These are phyloP conservation scores for Corapipo altera DNA, from an alignment of 2,113 vertebrate genomes.

Conservation along the genomic window DNA sequence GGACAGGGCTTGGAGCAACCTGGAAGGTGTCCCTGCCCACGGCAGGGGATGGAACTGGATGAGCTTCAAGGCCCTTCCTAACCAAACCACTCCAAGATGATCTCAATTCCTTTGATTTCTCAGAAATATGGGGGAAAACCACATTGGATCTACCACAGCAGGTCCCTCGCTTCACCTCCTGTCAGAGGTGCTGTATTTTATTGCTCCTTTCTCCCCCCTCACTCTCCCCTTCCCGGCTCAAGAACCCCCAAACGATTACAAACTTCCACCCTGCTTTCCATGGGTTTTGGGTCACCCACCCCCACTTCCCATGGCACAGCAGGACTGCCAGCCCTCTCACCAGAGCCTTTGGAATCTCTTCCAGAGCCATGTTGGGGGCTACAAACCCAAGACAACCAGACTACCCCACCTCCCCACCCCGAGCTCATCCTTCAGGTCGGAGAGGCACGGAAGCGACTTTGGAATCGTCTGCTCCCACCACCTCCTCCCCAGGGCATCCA, in stretches of 20 bases:
- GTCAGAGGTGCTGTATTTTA: fast-evolving
- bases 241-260: not conserved
- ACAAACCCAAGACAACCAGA: fast-evolving
- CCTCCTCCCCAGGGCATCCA: not conserved
- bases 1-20: not conserved
- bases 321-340: not conserved
- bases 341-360: not conserved
- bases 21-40: not conserved
- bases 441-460: not conserved
- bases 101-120: not conserved
- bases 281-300: not conserved
- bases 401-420: fast-evolving
- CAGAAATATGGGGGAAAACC: not conserved
- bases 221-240: not conserved
- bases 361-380: not conserved
- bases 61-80: not conserved
- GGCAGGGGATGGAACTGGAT: not conserved
- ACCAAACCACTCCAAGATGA: not conserved
- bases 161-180: not conserved
- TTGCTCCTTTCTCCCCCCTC: not conserved
- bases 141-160: not conserved
- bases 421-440: fast-evolving
- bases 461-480: not conserved
- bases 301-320: not conserved
- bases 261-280: not conserved